phyloP scores from a whole-genome alignment of 2,888 invertebrate species.

The Aphrophora alni region DNA sequence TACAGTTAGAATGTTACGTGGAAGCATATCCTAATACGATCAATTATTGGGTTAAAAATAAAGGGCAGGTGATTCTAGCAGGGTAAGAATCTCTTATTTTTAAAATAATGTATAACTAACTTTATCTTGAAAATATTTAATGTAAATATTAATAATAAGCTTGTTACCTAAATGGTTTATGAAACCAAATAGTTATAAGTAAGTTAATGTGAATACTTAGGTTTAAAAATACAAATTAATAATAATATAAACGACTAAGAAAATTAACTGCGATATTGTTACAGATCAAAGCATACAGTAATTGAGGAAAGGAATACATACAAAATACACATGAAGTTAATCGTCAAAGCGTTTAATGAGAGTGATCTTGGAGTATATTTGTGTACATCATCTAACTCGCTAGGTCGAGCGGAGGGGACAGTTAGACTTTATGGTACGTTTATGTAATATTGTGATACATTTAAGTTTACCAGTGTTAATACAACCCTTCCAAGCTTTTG shows the following conservation, averaged over 20 bases:
- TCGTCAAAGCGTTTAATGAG: slow-evolving; percentile 66
- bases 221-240: too few relatives aligned
- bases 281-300: slow-evolving; percentile 53
- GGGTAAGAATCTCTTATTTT: slow-evolving; percentile 68
- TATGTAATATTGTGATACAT: too few relatives aligned
- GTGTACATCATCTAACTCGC: slow-evolving; percentile 80
- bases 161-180: too few relatives aligned
- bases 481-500: too few relatives aligned
- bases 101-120: too few relatives aligned
- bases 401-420: slow-evolving; percentile 80
- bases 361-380: slow-evolving; percentile 77
- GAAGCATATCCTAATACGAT: slow-evolving; percentile 82
- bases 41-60: slow-evolving; percentile 83
- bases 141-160: too few relatives aligned
- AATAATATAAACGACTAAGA: too few relatives aligned
- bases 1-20: slow-evolving; percentile 85
- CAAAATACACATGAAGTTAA: slow-evolving; percentile 76
- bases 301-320: slow-evolving; percentile 74
- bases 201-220: too few relatives aligned
- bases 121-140: too few relatives aligned
- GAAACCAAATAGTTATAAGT: too few relatives aligned
- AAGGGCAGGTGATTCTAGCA: slow-evolving; percentile 80
- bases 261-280: too few relatives aligned
- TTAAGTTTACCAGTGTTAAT: too few relatives aligned
- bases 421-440: slow-evolving; percentile 70